Percentiles rank a stretch among this genome's conserved stretches.
Conservation (phyloP, 2,113 vertebrate genomes). For the Xerus inauris region DNA sequence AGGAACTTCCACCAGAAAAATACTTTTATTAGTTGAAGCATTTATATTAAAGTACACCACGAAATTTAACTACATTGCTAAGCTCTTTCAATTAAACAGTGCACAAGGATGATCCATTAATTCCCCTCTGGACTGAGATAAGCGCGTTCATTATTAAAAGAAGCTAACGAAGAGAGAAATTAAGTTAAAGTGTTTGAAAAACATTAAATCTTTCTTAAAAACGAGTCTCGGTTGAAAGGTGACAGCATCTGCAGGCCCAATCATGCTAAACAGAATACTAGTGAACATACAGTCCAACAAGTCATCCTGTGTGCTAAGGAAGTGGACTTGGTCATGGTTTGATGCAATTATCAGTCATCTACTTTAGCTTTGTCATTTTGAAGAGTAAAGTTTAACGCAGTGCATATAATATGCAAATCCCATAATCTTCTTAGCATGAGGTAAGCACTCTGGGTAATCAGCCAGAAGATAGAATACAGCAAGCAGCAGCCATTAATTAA, state of each 20-base stretch:
- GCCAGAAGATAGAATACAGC: background rate
- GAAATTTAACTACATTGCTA: background rate
- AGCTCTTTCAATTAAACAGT: background rate
- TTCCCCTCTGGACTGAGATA: background rate
- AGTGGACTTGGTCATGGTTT: background rate
- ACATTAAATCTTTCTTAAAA: background rate
- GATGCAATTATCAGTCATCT: background rate
- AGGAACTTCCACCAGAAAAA: background rate
- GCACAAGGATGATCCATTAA: background rate
- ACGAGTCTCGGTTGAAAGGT: background rate
- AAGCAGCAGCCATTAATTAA: constrained; percentile 86
- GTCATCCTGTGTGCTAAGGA: background rate
- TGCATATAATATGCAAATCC: background rate
- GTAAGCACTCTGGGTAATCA: constrained; percentile 24
- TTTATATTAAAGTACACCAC: background rate
- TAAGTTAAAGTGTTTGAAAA: background rate
- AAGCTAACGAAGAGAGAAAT: constrained; percentile 2
- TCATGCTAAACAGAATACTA: background rate
- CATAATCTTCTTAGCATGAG: background rate
- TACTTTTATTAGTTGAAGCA: background rate
- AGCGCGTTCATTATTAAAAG: constrained; percentile 3
- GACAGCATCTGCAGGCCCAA: background rate
- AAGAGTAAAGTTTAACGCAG: background rate
- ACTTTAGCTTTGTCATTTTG: background rate
- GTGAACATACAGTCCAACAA: no score